Conservation (phyloP, 2,888 invertebrate species). For the Cheilosia pagana region DNA sequence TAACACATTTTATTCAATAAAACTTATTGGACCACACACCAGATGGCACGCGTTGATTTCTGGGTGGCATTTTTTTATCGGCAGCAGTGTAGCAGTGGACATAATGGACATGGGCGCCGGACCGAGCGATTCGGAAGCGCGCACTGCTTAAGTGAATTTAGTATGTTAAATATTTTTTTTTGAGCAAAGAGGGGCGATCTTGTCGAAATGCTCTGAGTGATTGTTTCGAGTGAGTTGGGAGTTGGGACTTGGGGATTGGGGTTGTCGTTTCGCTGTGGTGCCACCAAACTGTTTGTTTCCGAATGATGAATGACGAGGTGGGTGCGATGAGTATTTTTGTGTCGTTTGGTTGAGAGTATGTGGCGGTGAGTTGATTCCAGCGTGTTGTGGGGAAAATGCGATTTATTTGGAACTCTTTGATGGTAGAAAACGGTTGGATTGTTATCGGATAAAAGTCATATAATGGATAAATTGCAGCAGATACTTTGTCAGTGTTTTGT, state of each 20-base stretch:
- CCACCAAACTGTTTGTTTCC: constrained; percentile 29
- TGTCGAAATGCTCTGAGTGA: constrained; percentile 67
- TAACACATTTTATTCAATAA: constrained; percentile 82
- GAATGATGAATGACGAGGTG: constrained; percentile 67
- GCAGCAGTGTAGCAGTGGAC: constrained; percentile 66
- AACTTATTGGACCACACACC: constrained; percentile 89
- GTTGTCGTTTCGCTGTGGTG: constrained; percentile 21
- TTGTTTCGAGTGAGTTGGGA: constrained; percentile 48
- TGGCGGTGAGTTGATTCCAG: constrained; percentile 1
- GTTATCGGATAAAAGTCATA: not conserved
- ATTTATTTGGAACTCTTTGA: constrained; percentile 9
- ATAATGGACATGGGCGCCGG: constrained; percentile 74
- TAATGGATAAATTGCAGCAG: no score
- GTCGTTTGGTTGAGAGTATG: not conserved
- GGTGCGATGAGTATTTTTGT: constrained; percentile 32
- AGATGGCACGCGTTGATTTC: constrained; percentile 87
- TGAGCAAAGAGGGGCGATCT: constrained; percentile 45
- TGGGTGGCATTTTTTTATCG: constrained; percentile 76
- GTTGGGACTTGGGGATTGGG: not conserved
- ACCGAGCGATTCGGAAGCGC: constrained; percentile 68
- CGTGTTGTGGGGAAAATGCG: not conserved
- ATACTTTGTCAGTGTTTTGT: not conserved
- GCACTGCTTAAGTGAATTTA: constrained; percentile 57
- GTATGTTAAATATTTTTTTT: constrained; percentile 43
- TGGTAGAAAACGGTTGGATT: not conserved